Base-by-base conservation (phyloP, 1,140 invertebrate genomes). In the Carcinoscorpius rotundicauda region DNA sequence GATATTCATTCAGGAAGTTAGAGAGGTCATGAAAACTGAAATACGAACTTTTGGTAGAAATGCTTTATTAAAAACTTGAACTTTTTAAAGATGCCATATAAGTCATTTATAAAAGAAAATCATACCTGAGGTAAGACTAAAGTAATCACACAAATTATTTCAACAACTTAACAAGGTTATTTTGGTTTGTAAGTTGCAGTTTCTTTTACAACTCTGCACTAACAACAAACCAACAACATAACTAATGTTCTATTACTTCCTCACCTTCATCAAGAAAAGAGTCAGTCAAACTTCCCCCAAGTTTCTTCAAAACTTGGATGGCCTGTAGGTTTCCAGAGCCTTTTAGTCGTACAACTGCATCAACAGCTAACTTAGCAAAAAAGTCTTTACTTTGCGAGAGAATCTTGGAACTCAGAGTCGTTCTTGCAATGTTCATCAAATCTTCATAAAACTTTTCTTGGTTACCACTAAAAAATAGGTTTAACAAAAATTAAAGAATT, bases 391-490 rank as follows among this genome's bases (percentile, higher is more conserved):
- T 92, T 73, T 98, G 95, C 60, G 91, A 89, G 0, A 99, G 80
- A 77, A 99, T 99, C 79, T 99, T 99, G 0, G 96, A 99, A 73
- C 95, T 97, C 0, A 99, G 79, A 56, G 97, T 98, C 51, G 97
- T 99, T 58, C 92, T 82, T 11, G 97, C 95, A 78, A 99, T 98
- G 75, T 99, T 98, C 75, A 97, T 78, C 53, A 99, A 78, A 81
- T 99, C 96, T 69, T 88, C 82, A 62, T 85, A 81, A 71, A 99
- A 93, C 70, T 84, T 84, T 5, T 83, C 86, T 49, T 83, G 79
- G 78, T 95, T 84, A 10, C 81, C 81, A 53, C 90, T 90, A 68
- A 64, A 29, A 29, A 29, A 72, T 4, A 66, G 57, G 51, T 60
- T 48, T 65, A n/a, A 61, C 11, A 5, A 48, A 11, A 62, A 62